Conservation (phyloP, 2,888 invertebrate genomes). For the Lepidonotus clava region DNA sequence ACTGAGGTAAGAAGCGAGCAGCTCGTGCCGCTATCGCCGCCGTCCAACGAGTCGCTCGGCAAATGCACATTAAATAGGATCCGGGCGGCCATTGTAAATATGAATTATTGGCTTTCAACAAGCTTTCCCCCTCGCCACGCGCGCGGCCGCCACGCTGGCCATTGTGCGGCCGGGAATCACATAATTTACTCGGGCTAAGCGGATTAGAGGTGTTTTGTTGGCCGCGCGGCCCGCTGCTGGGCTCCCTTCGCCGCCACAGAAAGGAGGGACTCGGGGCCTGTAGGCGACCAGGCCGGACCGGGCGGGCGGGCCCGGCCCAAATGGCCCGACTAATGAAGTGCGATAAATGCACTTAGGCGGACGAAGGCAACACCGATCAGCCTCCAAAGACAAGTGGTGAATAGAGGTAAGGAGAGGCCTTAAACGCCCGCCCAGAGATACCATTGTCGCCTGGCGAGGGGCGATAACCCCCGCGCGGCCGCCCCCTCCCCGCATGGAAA, state of each 20-base stretch:
- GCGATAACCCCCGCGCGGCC: conserved; percentile 43
- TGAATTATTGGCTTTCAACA: conserved; percentile 53
- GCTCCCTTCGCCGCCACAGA: not conserved
- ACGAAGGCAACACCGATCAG: conserved; percentile 43
- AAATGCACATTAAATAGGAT: conserved; percentile 54
- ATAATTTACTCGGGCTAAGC: conserved; percentile 57
- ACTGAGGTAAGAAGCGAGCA: conserved; percentile 22
- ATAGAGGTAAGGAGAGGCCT: conserved; percentile 47
- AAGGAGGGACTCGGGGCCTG: not conserved
- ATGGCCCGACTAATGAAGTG: conserved; percentile 51
- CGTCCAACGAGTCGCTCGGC: not conserved
- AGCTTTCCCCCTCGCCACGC: conserved; percentile 8
- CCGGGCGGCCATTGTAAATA: conserved; percentile 38
- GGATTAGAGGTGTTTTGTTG: conserved; percentile 53
- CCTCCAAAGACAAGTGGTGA: conserved; percentile 42
- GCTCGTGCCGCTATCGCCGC: conserved; percentile 21
- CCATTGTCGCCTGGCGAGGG: conserved; percentile 44
- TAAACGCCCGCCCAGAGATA: conserved; percentile 38
- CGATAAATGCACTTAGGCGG: conserved; percentile 53
- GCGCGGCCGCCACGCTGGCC: not conserved
- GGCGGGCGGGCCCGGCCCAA: conserved; percentile 18
- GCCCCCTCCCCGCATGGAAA: conserved; percentile 1
- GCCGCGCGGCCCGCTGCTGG: not conserved
- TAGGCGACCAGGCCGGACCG: not conserved
- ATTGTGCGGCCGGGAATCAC: conserved; percentile 54